Conservation (phyloP, 2,888 invertebrate species). For the Hemaris fuciformis region DNA sequence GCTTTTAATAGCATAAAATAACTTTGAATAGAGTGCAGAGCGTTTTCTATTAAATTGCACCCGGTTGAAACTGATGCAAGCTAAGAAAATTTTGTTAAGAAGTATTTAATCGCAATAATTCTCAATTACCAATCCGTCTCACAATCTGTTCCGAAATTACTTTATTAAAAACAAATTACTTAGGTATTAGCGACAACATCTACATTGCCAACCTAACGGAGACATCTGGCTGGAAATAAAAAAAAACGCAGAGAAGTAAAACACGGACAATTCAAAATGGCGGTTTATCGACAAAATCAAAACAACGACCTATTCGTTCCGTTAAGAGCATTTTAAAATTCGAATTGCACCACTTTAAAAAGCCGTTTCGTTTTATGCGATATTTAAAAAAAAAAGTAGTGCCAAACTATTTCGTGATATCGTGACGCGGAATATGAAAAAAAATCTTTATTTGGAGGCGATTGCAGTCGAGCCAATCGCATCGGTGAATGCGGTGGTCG, state of each 20-base stretch:
- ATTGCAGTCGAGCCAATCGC: constrained; percentile 68
- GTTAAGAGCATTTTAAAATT: constrained; percentile 41
- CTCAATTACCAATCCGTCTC: background rate
- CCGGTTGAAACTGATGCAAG: no score
- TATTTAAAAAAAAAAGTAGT: constrained; percentile 35
- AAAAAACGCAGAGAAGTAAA: background rate
- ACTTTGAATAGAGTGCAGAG: no score
- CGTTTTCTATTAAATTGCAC: no score
- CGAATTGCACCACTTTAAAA: constrained; percentile 45
- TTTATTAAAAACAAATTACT: background rate
- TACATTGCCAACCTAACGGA: background rate
- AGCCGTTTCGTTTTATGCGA: constrained; percentile 37
- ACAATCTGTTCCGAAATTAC: background rate
- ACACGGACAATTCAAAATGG: background rate
- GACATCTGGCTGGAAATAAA: background rate
- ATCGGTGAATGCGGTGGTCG: constrained; percentile 65
- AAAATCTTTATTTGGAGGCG: constrained; percentile 69
- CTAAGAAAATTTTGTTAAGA: no score
- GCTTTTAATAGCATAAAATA: no score
- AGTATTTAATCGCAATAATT: no score
- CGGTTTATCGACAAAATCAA: constrained; percentile 12
- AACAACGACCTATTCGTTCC: constrained; percentile 19
- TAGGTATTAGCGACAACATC: background rate
- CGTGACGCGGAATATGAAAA: constrained; percentile 60
- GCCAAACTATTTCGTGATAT: constrained; percentile 35